Evolutionary conservation across 2,888 invertebrate genomes (phyloP).

Genomic region (Lymantria monacha): DNA sequence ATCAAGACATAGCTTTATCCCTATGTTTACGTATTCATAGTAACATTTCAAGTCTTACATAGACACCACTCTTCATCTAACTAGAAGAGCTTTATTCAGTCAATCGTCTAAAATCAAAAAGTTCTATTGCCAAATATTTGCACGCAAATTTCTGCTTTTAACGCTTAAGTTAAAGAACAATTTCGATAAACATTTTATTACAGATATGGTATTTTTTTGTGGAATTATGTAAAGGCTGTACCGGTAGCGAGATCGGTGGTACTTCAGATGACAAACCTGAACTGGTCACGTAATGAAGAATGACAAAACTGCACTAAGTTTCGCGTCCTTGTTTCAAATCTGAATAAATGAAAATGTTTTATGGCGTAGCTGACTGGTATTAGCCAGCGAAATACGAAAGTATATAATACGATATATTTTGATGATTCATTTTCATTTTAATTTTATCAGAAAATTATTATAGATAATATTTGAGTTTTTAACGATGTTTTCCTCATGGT

Average conservation of each 20-base stretch:
- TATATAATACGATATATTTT: no score
- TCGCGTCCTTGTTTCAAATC: slow-evolving; percentile 18
- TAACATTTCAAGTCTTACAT: slow-evolving; percentile 61
- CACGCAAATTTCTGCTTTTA: slow-evolving; percentile 3
- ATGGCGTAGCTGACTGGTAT: no score
- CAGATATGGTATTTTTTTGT: slow-evolving; percentile 2
- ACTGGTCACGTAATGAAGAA: slow-evolving; percentile 87
- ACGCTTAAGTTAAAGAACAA: slow-evolving; percentile 9
- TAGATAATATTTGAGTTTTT: no score
- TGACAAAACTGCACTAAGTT: slow-evolving; percentile 74
- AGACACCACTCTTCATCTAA: slow-evolving; percentile 65
- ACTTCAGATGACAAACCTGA: slow-evolving; percentile 79
- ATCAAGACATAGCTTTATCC: slow-evolving; percentile 53
- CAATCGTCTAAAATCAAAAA: slow-evolving; percentile 15
- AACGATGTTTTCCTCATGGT: no score
- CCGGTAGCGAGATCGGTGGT: slow-evolving; percentile 52
- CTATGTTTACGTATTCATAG: slow-evolving; percentile 66
- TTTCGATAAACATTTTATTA: slow-evolving; percentile 17
- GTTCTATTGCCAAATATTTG: slow-evolving; percentile 12
- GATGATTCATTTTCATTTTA: no score
- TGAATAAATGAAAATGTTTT: no score
- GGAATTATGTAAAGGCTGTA: slow-evolving; percentile 49
- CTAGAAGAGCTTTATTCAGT: slow-evolving; percentile 60
- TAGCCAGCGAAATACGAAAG: no score
- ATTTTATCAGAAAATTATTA: no score